Evolutionary conservation across 1,140 invertebrate genomes (phyloP), one percentile per base, ranked within the genome.

Genomic region (Aphaenogaster floridana): DNA sequence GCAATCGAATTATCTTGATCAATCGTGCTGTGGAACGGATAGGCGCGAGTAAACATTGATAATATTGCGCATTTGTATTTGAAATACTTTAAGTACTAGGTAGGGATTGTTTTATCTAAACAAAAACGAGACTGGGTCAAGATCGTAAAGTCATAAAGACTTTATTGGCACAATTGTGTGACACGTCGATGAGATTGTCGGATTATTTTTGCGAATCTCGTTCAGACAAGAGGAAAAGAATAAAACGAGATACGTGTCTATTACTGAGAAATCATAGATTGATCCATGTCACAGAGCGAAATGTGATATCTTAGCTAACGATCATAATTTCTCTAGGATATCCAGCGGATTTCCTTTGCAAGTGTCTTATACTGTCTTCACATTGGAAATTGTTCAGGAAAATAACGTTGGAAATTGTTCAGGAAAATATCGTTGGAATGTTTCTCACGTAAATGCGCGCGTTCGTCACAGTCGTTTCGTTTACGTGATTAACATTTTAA

Each of bases 141-240:
- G 39, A 86, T 52, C 21, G 28, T 86, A 66, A 78, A 83, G 17
- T 28, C 17, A 88, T 89, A 76, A 76, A 86, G 48, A 64, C 42
- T 42, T 28, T 28, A 28, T 28, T 28, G 28, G 28, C 28, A 48
- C 5, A 11, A 50, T 39, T 4, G 3, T 45, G 13, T 17, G 28
- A 59, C 7, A 45, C n/a, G 5, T 74, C 28, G 6, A 36, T 57
- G 28, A 36, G 36, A 61, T 48, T 74, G 48, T 15, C 7, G 13
- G 48, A 81, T 68, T 28, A 54, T 5, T 42, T 68, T 54, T 57
- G 13, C 21, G 17, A 66, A 61, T 77, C 13, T 77, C 11, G 3
- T 8, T 48, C 17, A 7, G 28, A 34, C 21, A 45, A 4, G 3
- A 77, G 17, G 2, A 63, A 63, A 21, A 48, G 8, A 28, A 59